Percentiles rank a stretch among this genome's conserved stretches.
These are phyloP conservation scores for Esox niger DNA, from an alignment of 2,113 vertebrate species.

Conservation along the genomic window DNA sequence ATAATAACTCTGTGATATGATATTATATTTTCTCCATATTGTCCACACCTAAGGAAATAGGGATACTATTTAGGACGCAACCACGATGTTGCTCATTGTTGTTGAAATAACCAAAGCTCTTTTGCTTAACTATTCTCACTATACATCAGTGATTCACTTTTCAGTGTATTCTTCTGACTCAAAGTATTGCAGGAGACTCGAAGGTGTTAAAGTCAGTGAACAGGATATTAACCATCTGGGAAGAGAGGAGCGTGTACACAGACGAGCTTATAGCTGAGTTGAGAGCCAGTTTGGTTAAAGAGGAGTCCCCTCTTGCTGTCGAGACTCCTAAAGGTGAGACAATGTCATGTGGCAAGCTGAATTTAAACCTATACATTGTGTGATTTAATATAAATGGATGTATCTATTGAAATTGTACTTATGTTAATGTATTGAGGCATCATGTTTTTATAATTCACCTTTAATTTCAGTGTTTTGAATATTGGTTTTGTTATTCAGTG, in stretches of 20 bases:
- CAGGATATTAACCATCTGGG: slow-evolving; percentile 95
- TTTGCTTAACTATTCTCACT: not conserved
- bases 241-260: slow-evolving; percentile 89
- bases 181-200: slow-evolving; percentile 75
- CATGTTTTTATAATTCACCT: not conserved
- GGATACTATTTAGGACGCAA: too few species aligned
- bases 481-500: too few species aligned
- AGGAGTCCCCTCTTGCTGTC: slow-evolving; percentile 54
- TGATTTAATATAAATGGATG: not conserved
- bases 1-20: too few species aligned
- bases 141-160: not conserved
- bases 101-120: too few species aligned
- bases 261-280: slow-evolving; percentile 85
- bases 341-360: not conserved
- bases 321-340: slow-evolving; percentile 62
- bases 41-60: too few species aligned
- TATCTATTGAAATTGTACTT: too few species aligned
- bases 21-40: too few species aligned
- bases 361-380: not conserved
- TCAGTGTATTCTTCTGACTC: not conserved
- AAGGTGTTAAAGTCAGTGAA: slow-evolving; percentile 87
- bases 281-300: slow-evolving; percentile 68
- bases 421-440: not conserved
- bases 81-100: too few species aligned
- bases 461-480: too few species aligned